Conservation (phyloP, 2,888 invertebrate species). For the Oithona nana region DNA sequence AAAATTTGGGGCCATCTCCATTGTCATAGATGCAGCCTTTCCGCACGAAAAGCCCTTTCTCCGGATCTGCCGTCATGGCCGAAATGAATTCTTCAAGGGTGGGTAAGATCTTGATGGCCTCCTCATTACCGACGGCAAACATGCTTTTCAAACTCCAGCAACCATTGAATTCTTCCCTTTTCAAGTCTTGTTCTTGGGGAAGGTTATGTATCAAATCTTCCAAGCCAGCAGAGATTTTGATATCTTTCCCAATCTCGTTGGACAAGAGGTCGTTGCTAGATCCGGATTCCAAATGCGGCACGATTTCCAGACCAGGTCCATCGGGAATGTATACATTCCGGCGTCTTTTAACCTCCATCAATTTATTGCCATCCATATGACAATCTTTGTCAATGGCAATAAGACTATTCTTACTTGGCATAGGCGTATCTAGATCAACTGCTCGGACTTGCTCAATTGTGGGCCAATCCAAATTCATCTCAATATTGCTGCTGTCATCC, state of each 20-base stretch:
- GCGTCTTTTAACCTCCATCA: background rate
- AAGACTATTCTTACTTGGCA: background rate
- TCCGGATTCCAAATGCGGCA: slow-evolving; percentile 34
- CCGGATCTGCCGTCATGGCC: background rate
- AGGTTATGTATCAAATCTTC: too few species aligned
- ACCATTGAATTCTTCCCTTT: background rate
- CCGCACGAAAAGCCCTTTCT: background rate
- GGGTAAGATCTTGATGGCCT: slow-evolving; percentile 13
- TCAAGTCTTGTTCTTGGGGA: background rate
- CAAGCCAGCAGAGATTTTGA: too few species aligned
- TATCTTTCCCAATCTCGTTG: background rate
- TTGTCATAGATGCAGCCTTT: slow-evolving; percentile 8
- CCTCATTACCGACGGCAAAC: slow-evolving; percentile 10
- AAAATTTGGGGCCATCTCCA: slow-evolving; percentile 14
- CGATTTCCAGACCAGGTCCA: slow-evolving; percentile 36
- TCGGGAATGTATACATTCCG: slow-evolving; percentile 12
- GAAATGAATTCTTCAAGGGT: slow-evolving; percentile 4
- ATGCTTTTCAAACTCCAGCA: slow-evolving; percentile 1
- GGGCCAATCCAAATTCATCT: slow-evolving; percentile 3
- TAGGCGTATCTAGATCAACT: background rate
- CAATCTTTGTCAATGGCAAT: background rate
- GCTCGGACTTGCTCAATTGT: background rate
- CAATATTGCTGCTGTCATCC: too few species aligned
- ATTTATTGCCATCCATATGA: background rate
- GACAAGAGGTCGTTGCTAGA: background rate